Conservation (phyloP, 2,113 vertebrate genomes). For the Clupea harengus region DNA sequence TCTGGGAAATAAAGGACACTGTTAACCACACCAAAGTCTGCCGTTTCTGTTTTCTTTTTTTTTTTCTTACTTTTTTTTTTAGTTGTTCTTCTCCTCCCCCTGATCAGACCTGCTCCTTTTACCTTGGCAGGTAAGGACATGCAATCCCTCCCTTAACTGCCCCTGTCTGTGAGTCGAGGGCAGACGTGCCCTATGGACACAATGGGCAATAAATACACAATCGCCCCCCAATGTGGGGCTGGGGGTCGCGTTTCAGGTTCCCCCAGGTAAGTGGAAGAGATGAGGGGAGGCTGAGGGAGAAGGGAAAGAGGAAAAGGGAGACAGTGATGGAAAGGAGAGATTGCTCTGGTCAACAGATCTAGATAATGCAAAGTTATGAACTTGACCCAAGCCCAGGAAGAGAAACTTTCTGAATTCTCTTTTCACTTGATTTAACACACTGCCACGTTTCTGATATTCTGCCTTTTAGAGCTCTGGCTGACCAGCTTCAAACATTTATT, state of each 20-base stretch:
- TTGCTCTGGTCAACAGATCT: neutral
- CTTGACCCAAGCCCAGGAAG: neutral
- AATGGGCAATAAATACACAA: slow-evolving; percentile 63
- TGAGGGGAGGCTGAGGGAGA: neutral
- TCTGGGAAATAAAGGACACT: slow-evolving; percentile 69
- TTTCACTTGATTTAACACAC: neutral
- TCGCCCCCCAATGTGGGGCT: neutral
- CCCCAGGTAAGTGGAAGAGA: slow-evolving; percentile 14
- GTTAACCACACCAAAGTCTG: slow-evolving; percentile 1
- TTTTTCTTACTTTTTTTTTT: slow-evolving; percentile 25
- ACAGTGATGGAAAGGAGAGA: neutral
- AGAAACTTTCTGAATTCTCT: neutral
- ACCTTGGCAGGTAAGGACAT: slow-evolving; percentile 59
- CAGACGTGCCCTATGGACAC: slow-evolving; percentile 63
- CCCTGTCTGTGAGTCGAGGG: slow-evolving; percentile 20
- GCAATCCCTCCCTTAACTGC: slow-evolving; percentile 61
- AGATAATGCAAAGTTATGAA: neutral
- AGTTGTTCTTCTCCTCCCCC: slow-evolving; percentile 72
- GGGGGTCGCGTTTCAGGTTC: slow-evolving; percentile 26
- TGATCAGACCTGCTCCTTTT: slow-evolving; percentile 62
- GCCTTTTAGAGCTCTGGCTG: neutral
- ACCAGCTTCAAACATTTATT: neutral
- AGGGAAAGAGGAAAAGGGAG: neutral
- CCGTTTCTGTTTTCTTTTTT: slow-evolving; percentile 24
- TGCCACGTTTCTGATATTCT: neutral